phyloP scores from a whole-genome alignment of 2,113 vertebrate species.

The Tauraco erythrolophus region DNA sequence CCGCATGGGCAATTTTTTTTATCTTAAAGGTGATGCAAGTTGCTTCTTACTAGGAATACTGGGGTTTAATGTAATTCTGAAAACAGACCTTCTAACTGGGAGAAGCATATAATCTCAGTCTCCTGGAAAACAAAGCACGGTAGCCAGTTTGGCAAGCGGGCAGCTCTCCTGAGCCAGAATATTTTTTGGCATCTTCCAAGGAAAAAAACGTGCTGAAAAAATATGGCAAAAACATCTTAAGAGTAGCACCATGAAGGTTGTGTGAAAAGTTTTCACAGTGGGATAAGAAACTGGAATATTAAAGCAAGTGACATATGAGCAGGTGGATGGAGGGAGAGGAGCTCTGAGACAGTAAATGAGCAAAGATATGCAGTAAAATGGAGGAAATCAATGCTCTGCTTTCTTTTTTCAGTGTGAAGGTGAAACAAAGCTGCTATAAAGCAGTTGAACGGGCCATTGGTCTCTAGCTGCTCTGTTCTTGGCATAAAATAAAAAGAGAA shows the following conservation, averaged over 20 bases:
- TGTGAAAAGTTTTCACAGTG: not conserved
- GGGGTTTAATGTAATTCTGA: not conserved
- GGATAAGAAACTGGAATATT: not conserved
- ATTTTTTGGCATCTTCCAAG: not conserved
- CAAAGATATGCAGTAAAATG: not conserved
- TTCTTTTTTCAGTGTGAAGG: not conserved
- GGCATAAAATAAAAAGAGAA: conserved; percentile 2
- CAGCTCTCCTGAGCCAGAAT: not conserved
- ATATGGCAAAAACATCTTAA: not conserved
- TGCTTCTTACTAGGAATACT: not conserved
- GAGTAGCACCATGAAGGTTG: not conserved
- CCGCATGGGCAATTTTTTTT: fast-evolving
- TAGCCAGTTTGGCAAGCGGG: not conserved
- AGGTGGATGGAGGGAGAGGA: not conserved
- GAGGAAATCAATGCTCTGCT: not conserved
- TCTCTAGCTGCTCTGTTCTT: conserved; percentile 2
- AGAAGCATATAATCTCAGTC: not conserved
- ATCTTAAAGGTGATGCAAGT: not conserved
- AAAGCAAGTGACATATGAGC: not conserved
- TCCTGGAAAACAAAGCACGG: not conserved
- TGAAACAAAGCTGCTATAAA: conserved; percentile 8
- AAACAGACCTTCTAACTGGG: not conserved
- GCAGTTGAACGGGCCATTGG: not conserved
- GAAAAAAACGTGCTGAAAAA: not conserved
- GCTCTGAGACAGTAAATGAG: not conserved